Evolutionary conservation across 2,113 vertebrate species (phyloP), one percentile per base, ranked within the genome.

Genomic region (Tragelaphus buxtoni): DNA sequence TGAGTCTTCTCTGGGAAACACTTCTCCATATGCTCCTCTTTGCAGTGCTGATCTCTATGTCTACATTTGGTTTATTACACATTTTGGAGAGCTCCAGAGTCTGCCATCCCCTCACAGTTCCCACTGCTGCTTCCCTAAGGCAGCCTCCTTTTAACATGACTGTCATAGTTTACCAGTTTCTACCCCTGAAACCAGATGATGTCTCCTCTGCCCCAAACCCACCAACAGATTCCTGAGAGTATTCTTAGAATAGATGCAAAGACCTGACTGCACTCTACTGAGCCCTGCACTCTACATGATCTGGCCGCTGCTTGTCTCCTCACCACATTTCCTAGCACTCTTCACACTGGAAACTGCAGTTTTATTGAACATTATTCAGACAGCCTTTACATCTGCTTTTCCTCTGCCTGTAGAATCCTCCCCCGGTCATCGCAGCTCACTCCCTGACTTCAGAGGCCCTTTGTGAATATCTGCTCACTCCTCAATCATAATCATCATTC

Each of bases 21-120:
- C 45, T 95, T 61, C 61, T 87, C 92, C 97, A 94, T 88, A 97
- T 96, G 97, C 39, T 97, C 82, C 51, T 88, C 53, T 95, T 65
- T 79, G 60, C 95, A 87, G 86, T 79, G 58, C 74, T 80, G 61
- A 94, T 89, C 61, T 72, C 32, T 56, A 22, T 24, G n/a, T 89
- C 97, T 97, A 97, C 91, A 97, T 95, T 53, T 45, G 42, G 61
- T 32, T 95, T 77, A 80, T 91, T 76, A 91, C 63, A 53, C 81
- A 90, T 79, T 81, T 49, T 42, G 9, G 53, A 94, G n/a, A 72
- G 55, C 28, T 94, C 77, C 95, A 45, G 51, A 72, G 72, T 76
- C 96, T 93, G 63, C 79, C 82, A 86, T 88, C 45, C 55, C 88
- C 84, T 86, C 55, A 60, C 53, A 30, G 30, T 35, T 83, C 82